Evolutionary conservation across 2,113 vertebrate genomes (phyloP), one percentile per base, ranked within the genome.

Genomic region (Rhagologus leucostigma): DNA sequence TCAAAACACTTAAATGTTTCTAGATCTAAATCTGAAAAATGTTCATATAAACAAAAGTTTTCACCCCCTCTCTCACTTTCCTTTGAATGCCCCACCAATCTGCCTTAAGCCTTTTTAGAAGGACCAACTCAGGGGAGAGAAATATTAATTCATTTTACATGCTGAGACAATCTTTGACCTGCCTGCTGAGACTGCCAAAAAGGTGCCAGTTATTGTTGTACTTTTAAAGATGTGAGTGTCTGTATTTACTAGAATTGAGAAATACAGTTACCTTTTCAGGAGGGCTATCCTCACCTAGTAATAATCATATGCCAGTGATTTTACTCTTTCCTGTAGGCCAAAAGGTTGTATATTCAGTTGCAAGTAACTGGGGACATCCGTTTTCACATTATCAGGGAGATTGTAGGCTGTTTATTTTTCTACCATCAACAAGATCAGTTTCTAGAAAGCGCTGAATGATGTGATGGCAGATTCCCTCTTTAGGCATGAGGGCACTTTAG

Each of bases 151-250:
- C 85, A 39, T 74, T 84, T 64, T 95, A 29, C 93, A 86, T 90
- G 93, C 95, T 70, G 85, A 97, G 95, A 77, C 96, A 96, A 50
- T 95, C 92, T 97, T 95, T 96, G 92, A 88, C 92, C 95, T 96
- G 95, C 93, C 93, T 96, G 90, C 90, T 52, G 79, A 88, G 88
- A 56, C 93, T 96, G 95, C 93, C 93, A 95, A 60, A 90, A 93
- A 95, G 70, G 88, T 94, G 93, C 92, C 93, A 96, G 91, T 94
- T 90, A 78, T 53, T 93, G 81, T 79, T 89, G 68, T 90, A 44
- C 75, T 86, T 91, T 67, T 95, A 56, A 90, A 90, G 75, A 70
- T 67, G 16, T 39, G 41, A 93, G 37, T 91, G 83, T 88, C 71
- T 90, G 76, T 62, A 37, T 95, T 92, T 93, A 84, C 83, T 64